Conservation (phyloP, 2,888 invertebrate species). For the Catocala sponsa region DNA sequence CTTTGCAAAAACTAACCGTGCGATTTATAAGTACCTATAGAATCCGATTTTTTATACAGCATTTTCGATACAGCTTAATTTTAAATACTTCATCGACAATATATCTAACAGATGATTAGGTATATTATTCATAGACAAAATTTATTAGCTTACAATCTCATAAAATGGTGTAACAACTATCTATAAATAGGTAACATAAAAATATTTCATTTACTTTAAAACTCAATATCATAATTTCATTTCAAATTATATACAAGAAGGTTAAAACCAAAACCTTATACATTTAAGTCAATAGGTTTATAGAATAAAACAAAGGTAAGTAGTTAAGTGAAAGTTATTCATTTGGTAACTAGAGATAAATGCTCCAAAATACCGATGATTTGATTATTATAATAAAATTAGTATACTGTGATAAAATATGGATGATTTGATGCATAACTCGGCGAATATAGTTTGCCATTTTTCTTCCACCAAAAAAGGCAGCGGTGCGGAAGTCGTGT, state of each 20-base stretch:
- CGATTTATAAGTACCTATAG: too few species aligned
- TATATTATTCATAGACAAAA: constrained; percentile 13
- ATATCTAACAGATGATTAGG: background rate
- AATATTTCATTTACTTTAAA: background rate
- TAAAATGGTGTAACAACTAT: constrained; percentile 22
- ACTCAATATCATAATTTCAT: background rate
- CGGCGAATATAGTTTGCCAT: background rate
- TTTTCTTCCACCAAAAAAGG: constrained; percentile 25
- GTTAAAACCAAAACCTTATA: too few species aligned
- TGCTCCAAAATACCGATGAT: background rate
- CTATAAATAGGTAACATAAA: constrained; percentile 23
- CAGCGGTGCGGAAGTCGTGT: constrained; percentile 30
- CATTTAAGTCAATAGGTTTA: too few species aligned
- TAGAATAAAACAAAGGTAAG: too few species aligned
- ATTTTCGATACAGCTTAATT: constrained; percentile 5
- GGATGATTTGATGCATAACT: constrained; percentile 2
- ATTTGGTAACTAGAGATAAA: background rate
- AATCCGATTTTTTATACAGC: too few species aligned
- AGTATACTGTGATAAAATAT: background rate
- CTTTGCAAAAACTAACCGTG: too few species aligned
- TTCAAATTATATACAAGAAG: background rate
- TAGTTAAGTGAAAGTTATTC: background rate
- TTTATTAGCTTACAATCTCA: constrained; percentile 13
- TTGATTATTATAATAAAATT: background rate
- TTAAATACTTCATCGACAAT: constrained; percentile 4